Conservation (phyloP, 1,140 invertebrate genomes). For the Lasioglossum baleicum region DNA sequence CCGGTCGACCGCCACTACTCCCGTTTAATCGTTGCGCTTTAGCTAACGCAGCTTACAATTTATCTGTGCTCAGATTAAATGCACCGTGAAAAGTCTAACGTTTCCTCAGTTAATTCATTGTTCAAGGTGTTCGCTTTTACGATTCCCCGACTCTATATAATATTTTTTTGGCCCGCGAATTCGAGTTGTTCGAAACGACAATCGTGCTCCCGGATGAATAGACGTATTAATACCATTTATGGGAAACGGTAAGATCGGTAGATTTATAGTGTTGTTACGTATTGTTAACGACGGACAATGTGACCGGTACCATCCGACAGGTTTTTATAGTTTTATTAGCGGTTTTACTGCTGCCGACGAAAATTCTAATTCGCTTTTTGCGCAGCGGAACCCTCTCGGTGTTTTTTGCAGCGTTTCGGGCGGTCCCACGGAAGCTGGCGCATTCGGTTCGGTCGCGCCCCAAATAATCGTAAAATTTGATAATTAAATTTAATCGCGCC, state of each 20-base stretch:
- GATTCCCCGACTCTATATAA: neutral
- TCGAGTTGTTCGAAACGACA: constrained; percentile 13
- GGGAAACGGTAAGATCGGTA: constrained; percentile 21
- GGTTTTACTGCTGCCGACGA: constrained; percentile 18
- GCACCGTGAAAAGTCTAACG: constrained; percentile 3
- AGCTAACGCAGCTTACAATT: constrained; percentile 4
- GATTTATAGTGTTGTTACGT: constrained; percentile 20
- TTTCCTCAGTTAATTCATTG: neutral
- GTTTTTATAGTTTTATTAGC: constrained; percentile 66
- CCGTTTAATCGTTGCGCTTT: constrained; percentile 44
- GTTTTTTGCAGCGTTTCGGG: constrained; percentile 29
- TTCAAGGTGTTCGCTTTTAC: neutral
- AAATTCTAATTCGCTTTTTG: constrained; percentile 63
- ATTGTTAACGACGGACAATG: constrained; percentile 23
- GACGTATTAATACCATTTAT: constrained; percentile 32
- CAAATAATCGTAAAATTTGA: constrained; percentile 78
- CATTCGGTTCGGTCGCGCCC: constrained; percentile 49
- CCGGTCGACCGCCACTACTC: too few relatives aligned
- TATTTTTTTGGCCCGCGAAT: neutral
- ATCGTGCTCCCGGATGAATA: neutral
- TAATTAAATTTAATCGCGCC: constrained; percentile 79
- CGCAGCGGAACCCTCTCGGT: neutral
- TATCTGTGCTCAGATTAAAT: constrained; percentile 6
- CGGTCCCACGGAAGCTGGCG: neutral
- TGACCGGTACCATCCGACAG: constrained; percentile 14